Conservation (phyloP, 64 coral and sea anemone genomes). For the Trachythela sp. region DNA sequence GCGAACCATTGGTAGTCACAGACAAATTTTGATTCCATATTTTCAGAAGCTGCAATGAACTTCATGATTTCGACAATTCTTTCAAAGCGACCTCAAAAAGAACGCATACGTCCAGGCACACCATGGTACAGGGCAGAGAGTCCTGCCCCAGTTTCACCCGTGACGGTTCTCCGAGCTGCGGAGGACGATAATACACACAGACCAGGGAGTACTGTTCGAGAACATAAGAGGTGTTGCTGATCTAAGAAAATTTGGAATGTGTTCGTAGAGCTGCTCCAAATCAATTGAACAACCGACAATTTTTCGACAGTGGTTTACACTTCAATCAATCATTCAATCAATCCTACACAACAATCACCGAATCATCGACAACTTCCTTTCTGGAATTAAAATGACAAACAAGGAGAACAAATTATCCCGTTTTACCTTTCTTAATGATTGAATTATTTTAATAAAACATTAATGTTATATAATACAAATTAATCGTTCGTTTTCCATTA, state of each 20-base stretch:
- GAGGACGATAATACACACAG: neutral
- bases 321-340: no score
- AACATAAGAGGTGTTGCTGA: neutral
- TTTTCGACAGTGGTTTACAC: no score
- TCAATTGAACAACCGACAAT: no score
- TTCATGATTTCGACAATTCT: conserved; percentile 74
- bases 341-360: no score
- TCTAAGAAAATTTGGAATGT: neutral
- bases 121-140: neutral
- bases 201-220: neutral
- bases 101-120: conserved; percentile 51
- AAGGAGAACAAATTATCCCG: no score
- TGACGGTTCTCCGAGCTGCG: neutral
- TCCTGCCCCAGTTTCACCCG: neutral
- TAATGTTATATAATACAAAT: no score
- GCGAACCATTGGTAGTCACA: no score
- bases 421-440: no score
- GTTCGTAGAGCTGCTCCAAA: neutral
- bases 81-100: neutral
- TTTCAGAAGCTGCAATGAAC: conserved; percentile 64
- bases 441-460: no score
- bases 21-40: neutral
- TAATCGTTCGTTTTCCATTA: no score
- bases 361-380: no score
- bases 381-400: no score